A percentile compares a stretch with the other conserved stretches of the same genome.
Conservation (phyloP, 2,888 invertebrate species). For the Drosophila nigricruria region DNA sequence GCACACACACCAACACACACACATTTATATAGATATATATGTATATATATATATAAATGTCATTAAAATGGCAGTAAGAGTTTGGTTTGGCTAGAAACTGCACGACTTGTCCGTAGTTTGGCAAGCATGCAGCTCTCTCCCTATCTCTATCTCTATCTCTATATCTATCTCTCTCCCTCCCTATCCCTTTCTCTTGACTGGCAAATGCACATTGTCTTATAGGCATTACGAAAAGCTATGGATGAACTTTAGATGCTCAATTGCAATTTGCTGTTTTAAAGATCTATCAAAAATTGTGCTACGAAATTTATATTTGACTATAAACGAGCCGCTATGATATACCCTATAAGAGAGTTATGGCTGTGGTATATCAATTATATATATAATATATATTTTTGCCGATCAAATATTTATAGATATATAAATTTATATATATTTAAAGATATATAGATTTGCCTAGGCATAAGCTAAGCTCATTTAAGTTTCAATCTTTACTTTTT, state of each 20-base stretch:
- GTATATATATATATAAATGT: slow-evolving; percentile 58
- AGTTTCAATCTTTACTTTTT: neutral
- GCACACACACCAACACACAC: slow-evolving; percentile 12
- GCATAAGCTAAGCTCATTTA: neutral
- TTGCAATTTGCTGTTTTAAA: slow-evolving; percentile 5
- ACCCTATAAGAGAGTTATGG: neutral
- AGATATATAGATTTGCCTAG: neutral
- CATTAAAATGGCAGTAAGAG: slow-evolving; percentile 80
- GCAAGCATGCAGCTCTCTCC: slow-evolving; percentile 58
- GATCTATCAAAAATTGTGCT: slow-evolving; percentile 16
- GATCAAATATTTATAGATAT: too few species aligned
- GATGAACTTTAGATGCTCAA: slow-evolving; percentile 18
- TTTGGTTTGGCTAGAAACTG: slow-evolving; percentile 65
- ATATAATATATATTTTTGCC: neutral
- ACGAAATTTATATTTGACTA: slow-evolving; percentile 10
- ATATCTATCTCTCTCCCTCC: neutral
- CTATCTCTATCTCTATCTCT: neutral
- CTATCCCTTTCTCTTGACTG: neutral
- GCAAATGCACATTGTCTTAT: slow-evolving; percentile 31
- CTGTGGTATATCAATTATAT: neutral
- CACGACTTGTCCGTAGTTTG: slow-evolving; percentile 41
- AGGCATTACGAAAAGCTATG: slow-evolving; percentile 27
- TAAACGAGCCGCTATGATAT: neutral
- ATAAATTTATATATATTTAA: too few species aligned
- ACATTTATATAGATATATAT: slow-evolving; percentile 10